These are phyloP conservation scores for Heliothis subflexa DNA, from an alignment of 1,140 invertebrate species.

Conservation along the genomic window DNA sequence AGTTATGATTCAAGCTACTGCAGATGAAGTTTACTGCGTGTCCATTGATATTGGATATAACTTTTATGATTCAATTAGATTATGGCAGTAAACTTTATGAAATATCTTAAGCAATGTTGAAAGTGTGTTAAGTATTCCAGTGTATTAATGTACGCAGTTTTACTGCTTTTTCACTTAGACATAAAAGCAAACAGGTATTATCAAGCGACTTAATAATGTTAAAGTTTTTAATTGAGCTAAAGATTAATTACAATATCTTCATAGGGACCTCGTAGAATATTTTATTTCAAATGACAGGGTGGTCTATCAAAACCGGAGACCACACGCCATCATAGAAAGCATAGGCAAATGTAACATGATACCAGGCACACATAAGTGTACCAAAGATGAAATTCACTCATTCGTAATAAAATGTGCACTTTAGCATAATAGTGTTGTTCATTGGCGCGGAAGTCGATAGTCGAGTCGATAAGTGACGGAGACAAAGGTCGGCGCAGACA, in stretches of 20 bases:
- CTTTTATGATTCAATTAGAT: conserved; percentile 1
- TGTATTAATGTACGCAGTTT: background rate
- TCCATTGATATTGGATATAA: background rate
- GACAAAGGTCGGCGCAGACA: conserved; percentile 75
- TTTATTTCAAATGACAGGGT: background rate
- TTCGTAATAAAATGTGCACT: conserved; percentile 56
- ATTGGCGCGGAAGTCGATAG: conserved; percentile 64
- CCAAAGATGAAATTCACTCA: conserved; percentile 61
- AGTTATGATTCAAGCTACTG: background rate
- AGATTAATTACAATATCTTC: too few relatives aligned
- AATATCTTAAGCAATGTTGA: background rate
- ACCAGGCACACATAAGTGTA: conserved; percentile 28
- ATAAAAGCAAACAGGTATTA: too few relatives aligned
- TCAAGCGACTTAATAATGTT: too few relatives aligned
- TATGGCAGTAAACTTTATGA: background rate
- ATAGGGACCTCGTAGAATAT: background rate
- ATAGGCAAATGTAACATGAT: conserved; percentile 22
- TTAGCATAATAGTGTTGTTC: conserved; percentile 65
- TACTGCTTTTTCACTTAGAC: too few relatives aligned
- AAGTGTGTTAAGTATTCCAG: background rate
- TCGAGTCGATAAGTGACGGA: conserved; percentile 66
- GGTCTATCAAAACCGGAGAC: conserved; percentile 11
- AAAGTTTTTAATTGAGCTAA: too few relatives aligned
- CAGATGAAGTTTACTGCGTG: background rate
- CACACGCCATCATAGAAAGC: conserved; percentile 20